phyloP scores from a whole-genome alignment of 92 coral and sea anemone genomes.

The Phenganax marumi region DNA sequence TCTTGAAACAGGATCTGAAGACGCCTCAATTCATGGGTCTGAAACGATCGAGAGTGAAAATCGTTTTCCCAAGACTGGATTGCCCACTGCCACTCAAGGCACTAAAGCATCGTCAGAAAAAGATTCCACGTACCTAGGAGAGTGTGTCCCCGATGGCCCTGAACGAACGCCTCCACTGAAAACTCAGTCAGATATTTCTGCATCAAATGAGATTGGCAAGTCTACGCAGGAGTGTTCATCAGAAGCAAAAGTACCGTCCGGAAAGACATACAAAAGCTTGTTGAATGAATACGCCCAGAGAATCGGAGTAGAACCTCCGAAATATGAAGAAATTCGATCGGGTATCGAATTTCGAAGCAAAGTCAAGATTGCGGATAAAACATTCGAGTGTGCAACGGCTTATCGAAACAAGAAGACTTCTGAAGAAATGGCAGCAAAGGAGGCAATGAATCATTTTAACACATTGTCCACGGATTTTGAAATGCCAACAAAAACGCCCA shows the following conservation, averaged over 20 bases:
- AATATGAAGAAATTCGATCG: conserved; percentile 8
- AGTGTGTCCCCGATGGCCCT: too few species aligned
- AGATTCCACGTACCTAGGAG: neutral
- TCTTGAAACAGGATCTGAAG: too few species aligned
- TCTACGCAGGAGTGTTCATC: neutral
- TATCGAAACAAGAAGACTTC: conserved; percentile 1
- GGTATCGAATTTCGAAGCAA: conserved; percentile 14
- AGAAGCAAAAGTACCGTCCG: neutral
- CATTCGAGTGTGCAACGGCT: neutral
- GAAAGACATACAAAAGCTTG: conserved; percentile 26
- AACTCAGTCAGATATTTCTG: neutral
- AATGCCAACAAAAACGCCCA: neutral
- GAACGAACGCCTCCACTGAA: too few species aligned
- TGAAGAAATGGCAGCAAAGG: conserved; percentile 9
- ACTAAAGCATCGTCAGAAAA: neutral
- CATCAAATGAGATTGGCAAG: neutral
- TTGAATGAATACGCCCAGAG: conserved; percentile 18
- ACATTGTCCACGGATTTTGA: neutral
- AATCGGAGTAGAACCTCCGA: conserved; percentile 2
- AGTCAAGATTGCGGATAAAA: conserved; percentile 2
- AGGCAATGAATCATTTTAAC: neutral
- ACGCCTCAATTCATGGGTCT: too few species aligned
- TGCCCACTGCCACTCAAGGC: neutral
- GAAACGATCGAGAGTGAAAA: too few species aligned
- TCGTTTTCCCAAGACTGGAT: neutral